Conservation (phyloP, 2,888 invertebrate species). For the Blastobasis lacticolella region DNA sequence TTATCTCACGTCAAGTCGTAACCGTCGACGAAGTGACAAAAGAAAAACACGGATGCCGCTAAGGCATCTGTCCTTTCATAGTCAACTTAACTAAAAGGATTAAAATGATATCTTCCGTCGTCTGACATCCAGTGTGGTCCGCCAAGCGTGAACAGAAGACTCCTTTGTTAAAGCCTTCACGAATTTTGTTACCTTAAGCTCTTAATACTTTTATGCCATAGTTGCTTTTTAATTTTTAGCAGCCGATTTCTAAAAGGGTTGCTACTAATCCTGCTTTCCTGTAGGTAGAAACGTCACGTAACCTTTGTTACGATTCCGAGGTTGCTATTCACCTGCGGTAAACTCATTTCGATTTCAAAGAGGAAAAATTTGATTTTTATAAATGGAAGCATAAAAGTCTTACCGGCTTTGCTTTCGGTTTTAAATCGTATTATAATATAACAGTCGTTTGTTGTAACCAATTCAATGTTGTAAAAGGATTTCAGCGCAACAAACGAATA, state of each 20-base stretch:
- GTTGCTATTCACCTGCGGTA: constrained; percentile 44
- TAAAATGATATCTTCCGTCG: constrained; percentile 73
- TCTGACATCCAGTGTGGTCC: constrained; percentile 70
- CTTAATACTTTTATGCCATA: constrained; percentile 69
- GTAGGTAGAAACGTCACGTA: constrained; percentile 43
- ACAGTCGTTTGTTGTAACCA: neutral
- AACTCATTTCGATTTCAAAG: constrained; percentile 39
- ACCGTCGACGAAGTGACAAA: constrained; percentile 48
- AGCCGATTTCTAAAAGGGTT: constrained; percentile 60
- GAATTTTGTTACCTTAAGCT: constrained; percentile 68
- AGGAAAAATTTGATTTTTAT: constrained; percentile 22
- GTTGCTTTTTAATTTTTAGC: constrained; percentile 67
- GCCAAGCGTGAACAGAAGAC: constrained; percentile 61
- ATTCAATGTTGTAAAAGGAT: no score
- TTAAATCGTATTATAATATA: constrained; percentile 25
- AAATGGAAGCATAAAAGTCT: constrained; percentile 8
- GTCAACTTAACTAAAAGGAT: constrained; percentile 74
- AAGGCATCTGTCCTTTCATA: constrained; percentile 70
- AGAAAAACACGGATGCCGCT: constrained; percentile 55
- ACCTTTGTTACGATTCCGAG: constrained; percentile 41
- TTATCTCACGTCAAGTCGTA: constrained; percentile 40
- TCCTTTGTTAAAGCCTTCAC: constrained; percentile 55
- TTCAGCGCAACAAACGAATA: no score
- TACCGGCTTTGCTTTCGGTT: constrained; percentile 11
- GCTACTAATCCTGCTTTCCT: constrained; percentile 61